These are phyloP conservation scores for Drusus annulatus DNA, from an alignment of 1,140 invertebrate genomes.

Conservation along the genomic window DNA sequence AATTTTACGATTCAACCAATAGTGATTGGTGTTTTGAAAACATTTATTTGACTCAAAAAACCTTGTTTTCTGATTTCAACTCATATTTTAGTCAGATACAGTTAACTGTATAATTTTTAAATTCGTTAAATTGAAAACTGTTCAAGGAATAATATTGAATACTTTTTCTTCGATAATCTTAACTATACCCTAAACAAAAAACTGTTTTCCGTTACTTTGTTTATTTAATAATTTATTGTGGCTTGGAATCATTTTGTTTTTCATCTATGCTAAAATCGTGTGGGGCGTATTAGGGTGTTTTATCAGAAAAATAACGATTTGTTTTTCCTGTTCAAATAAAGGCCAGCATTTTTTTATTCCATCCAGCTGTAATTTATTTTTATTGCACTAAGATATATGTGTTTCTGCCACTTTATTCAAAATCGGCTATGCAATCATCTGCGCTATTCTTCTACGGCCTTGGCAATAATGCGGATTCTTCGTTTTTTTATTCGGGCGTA, in stretches of 20 bases:
- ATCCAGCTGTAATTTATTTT: constrained; percentile 30
- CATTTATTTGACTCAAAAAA: no score
- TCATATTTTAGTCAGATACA: no score
- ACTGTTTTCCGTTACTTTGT: no score
- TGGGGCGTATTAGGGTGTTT: background rate
- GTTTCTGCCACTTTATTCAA: background rate
- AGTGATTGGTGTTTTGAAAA: no score
- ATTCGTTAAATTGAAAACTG: no score
- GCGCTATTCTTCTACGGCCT: background rate
- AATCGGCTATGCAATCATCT: constrained; percentile 3
- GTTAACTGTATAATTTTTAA: no score
- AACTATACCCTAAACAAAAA: no score
- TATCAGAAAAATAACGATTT: constrained; percentile 21
- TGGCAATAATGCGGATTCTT: constrained; percentile 2
- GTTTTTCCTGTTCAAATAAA: constrained; percentile 18
- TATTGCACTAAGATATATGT: constrained; percentile 17
- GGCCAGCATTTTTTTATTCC: constrained; percentile 1
- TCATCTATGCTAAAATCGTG: background rate
- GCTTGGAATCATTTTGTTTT: background rate
- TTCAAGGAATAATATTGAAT: no score
- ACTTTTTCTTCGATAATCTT: no score
- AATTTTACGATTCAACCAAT: no score
- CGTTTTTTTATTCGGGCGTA: background rate
- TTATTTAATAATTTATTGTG: no score
- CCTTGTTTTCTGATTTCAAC: no score